A percentile compares a stretch with the other conserved stretches of the same genome.
These are phyloP conservation scores for Drosophila sucinea DNA, from an alignment of 1,140 invertebrate species.

Conservation along the genomic window DNA sequence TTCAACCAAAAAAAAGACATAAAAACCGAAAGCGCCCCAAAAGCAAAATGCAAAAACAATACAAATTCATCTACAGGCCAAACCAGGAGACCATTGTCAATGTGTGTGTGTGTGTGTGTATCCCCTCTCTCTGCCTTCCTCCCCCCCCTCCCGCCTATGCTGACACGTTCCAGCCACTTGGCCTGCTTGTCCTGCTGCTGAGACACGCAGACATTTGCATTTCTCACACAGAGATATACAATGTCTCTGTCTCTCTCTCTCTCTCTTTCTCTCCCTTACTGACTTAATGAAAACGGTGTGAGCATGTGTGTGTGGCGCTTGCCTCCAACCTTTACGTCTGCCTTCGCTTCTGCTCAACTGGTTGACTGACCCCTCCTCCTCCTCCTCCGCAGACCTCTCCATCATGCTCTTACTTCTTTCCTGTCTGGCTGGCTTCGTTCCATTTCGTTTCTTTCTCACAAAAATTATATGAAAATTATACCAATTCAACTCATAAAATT, in stretches of 20 bases:
- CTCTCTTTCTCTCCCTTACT: neutral
- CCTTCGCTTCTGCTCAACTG: conserved; percentile 65
- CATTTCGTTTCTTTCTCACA: conserved; percentile 69
- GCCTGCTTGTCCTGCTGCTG: conserved; percentile 36
- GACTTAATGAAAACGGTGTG: conserved; percentile 10
- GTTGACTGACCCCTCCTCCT: conserved; percentile 46
- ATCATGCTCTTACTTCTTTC: conserved; percentile 13
- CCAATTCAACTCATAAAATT: conserved; percentile 82
- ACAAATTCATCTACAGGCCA: conserved; percentile 73
- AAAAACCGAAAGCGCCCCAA: conserved; percentile 74
- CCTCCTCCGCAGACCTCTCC: neutral
- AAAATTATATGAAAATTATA: conserved; percentile 83
- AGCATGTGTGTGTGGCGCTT: conserved; percentile 60
- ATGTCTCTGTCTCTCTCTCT: conserved; percentile 3
- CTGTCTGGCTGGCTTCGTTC: conserved; percentile 58
- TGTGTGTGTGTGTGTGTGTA: conserved; percentile 31
- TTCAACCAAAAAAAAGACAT: conserved; percentile 26
- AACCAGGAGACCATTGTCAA: conserved; percentile 17
- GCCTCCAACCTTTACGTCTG: conserved; percentile 25
- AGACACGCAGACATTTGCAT: conserved; percentile 70
- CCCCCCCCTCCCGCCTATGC: conserved; percentile 9
- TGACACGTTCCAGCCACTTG: conserved; percentile 41
- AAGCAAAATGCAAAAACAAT: conserved; percentile 79
- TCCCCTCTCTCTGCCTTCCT: conserved; percentile 23
- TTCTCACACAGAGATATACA: conserved; percentile 47